Base-by-base conservation (phyloP, 2,888 invertebrate species). In the Rhyacophila evoluta region DNA sequence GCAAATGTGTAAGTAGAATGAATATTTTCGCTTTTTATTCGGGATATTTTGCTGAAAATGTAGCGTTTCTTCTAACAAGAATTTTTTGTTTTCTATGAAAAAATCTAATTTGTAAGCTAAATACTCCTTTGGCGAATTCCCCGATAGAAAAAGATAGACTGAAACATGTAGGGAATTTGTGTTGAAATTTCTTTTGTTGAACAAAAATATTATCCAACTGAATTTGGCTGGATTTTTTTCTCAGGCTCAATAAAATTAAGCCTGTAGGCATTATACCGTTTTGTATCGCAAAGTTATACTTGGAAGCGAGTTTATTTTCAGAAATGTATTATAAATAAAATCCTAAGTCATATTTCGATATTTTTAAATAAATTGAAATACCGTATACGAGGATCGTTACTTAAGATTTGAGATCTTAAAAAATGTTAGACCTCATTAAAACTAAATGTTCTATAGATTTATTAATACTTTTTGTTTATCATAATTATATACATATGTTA, bases 51-150 rank as follows among this genome's bases (percentile, higher is more conserved):
- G 0, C 55, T 55, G 6, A 55, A 55, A 55, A 55, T 25, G 55
- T 25, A 55, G 3, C 25, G 55, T 25, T 55, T 25, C 25, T 55
- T 33, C 55, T 55, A 55, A 55, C 25, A 55, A 55, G 55, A 55
- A 25, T 55, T 55, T 55, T 55, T 55, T 41, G 55, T 55, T 1
- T 39, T 25, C 55, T 55, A 55, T 25, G 55, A 10, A 55, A 55
- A 55, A 55, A 55, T 55, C 55, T 55, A 55, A 55, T 55, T 55
- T 55, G 55, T 55, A 55, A 55, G 55, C 55, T 55, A 55, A 55
- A 55, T 55, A 55, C 55, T 55, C 55, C 55, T 55, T 55, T 55
- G 55, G 55, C 25, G 8, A 55, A 55, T 55, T 55, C 55, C 19
- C 55, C 55, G 55, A 55, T 55, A 55, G 55, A n/a, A 55, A 55